Percentiles rank a stretch among this genome's conserved stretches.
Conservation (phyloP, 92 coral and sea anemone species). For the Muricea muricata region DNA sequence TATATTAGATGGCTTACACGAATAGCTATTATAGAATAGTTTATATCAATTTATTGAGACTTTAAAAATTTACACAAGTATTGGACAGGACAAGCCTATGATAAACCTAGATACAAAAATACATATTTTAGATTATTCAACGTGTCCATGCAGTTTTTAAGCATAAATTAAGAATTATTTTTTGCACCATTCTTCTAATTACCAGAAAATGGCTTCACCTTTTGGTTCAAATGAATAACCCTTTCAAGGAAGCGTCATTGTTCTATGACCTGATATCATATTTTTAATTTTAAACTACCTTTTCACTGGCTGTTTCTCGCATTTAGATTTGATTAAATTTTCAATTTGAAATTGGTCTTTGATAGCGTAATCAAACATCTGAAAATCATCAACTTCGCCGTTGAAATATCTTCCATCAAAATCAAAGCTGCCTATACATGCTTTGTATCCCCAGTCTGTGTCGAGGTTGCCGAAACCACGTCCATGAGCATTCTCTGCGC, state of each 20-base stretch:
- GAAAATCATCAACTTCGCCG: slow-evolving; percentile 84
- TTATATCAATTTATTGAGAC: too few species aligned
- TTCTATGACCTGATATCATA: too few species aligned
- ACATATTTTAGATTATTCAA: neutral
- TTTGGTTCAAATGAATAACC: too few species aligned
- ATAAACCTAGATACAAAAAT: neutral
- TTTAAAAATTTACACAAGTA: too few species aligned
- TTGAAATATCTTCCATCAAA: slow-evolving; percentile 82
- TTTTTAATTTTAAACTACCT: too few species aligned
- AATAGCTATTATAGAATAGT: too few species aligned
- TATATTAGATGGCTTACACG: too few species aligned
- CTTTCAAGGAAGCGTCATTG: too few species aligned
- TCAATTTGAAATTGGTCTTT: slow-evolving; percentile 75
- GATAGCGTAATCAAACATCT: slow-evolving; percentile 87
- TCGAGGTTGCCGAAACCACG: slow-evolving; percentile 84
- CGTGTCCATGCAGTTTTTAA: too few species aligned
- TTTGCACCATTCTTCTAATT: too few species aligned
- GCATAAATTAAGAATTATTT: too few species aligned
- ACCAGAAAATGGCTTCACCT: too few species aligned
- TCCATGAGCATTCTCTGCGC: slow-evolving; percentile 63
- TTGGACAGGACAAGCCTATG: neutral
- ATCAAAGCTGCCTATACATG: slow-evolving; percentile 93
- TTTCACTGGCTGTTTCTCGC: slow-evolving; percentile 40
- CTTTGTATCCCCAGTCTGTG: slow-evolving; percentile 97
- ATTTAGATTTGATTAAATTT: slow-evolving; percentile 74